Base-by-base conservation (phyloP, 1,140 invertebrate species). In the Musca vetustissima region DNA sequence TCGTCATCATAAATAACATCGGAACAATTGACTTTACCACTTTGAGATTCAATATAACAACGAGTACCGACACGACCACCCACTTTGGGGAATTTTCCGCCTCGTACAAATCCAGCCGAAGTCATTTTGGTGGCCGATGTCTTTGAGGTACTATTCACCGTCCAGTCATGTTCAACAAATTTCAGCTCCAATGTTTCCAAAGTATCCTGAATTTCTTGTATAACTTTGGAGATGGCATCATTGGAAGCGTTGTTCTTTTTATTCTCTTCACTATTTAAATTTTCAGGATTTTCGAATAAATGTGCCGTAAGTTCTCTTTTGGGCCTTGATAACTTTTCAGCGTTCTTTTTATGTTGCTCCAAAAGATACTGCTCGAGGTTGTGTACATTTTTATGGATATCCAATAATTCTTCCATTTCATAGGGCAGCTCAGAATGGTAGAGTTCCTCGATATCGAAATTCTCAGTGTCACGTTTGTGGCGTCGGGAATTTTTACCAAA, bases 1-100 rank as follows among this genome's bases (percentile, higher is more conserved):
- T 90, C 88, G 84, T 94, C 89, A 73, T 90, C 86, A 78, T 96
- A 96, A 61, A 96, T 89, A 17, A 91, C 87, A 80, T 91, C 88
- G 14, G 89, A 91, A 82, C 93, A 95, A 79, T 92, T 92, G 14
- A 95, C 90, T 49, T 86, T 86, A 2, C 91, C 90, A 71, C 87
- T 85, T 36, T 85, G 75, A 15, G 85, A 78, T 15, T 89, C 85
- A 48, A 86, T 78, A 66, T 79, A 86, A 64, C 81, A 83, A 13
- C 78, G 77, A 13, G 77, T 72, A 32, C 75, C 75, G 8, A 73
- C 73, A 36, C 71, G 69, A 1, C 75, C 73, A 0, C 70, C 70
- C 1, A 68, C 50, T 52, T 76, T 78, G 0, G 70, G 71, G 11
- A 76, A 75, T 49, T 79, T 79, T 1, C 65, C 61, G 17, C 69